phyloP scores from a whole-genome alignment of 2,888 invertebrate genomes.

The Ommatoiulus sabulosus region DNA sequence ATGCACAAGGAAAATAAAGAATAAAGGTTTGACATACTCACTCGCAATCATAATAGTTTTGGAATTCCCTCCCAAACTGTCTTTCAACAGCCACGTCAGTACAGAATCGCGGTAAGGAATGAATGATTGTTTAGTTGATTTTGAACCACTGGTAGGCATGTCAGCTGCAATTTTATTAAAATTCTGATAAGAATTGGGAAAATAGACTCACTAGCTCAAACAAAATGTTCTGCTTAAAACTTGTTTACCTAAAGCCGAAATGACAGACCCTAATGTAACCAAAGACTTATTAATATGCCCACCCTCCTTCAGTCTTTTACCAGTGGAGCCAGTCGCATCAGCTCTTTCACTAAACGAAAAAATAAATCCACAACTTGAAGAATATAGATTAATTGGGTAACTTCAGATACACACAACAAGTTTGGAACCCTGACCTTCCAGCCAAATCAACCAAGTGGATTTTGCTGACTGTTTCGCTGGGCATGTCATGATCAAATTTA shows the following conservation, averaged over 20 bases:
- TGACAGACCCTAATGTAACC: conserved; percentile 88
- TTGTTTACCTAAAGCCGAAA: conserved; percentile 80
- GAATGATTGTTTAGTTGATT: conserved; percentile 70
- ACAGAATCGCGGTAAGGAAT: conserved; percentile 91
- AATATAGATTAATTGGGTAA: background rate
- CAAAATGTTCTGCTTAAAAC: conserved; percentile 63
- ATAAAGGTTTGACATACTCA: conserved; percentile 61
- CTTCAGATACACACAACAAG: background rate
- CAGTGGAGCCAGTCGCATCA: conserved; percentile 90
- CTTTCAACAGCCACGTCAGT: conserved; percentile 88
- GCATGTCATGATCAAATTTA: conserved; percentile 79
- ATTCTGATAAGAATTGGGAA: background rate
- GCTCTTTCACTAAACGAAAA: conserved; percentile 79
- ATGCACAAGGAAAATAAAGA: conserved; percentile 1
- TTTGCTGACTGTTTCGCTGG: conserved; percentile 89
- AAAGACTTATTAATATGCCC: conserved; percentile 92
- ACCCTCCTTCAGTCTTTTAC: conserved; percentile 88
- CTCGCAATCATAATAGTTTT: conserved; percentile 92
- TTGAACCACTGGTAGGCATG: conserved; percentile 50
- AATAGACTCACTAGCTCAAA: conserved; percentile 60
- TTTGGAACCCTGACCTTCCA: conserved; percentile 75
- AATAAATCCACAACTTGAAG: background rate
- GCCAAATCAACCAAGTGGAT: conserved; percentile 90
- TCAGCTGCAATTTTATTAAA: conserved; percentile 47
- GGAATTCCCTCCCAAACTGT: conserved; percentile 89